phyloP scores from a whole-genome alignment of 2,888 invertebrate genomes.

The Oegoconia quadripuncta region DNA sequence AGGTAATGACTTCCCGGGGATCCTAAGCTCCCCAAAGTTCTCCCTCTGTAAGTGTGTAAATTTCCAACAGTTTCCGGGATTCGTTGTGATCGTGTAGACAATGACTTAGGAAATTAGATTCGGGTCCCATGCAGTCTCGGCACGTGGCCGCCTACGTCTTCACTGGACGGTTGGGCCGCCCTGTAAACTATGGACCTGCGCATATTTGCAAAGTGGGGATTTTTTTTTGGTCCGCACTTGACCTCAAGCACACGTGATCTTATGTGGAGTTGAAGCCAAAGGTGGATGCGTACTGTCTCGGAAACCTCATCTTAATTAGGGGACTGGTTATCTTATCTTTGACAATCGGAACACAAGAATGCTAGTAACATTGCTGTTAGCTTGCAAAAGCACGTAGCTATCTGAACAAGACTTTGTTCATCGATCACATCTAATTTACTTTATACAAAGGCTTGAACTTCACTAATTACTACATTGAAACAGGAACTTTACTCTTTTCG shows the following conservation, averaged over 20 bases:
- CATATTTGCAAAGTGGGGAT: background rate
- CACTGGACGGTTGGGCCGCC: background rate
- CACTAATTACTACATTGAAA: no score
- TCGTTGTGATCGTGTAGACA: conserved; percentile 47
- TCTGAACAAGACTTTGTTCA: no score
- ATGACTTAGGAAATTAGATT: conserved; percentile 68
- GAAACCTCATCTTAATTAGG: no score
- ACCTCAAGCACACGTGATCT: no score
- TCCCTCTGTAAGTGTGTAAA: conserved; percentile 1
- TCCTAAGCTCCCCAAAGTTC: background rate
- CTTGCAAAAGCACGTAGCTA: no score
- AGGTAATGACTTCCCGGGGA: background rate
- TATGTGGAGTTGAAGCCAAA: background rate
- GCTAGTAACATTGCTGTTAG: no score
- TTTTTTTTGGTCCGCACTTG: no score
- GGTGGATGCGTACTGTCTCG: background rate
- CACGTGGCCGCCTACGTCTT: conserved; percentile 52
- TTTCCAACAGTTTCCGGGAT: conserved; percentile 22
- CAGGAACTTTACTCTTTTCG: no score
- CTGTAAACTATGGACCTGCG: background rate
- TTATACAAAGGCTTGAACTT: no score
- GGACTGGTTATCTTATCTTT: no score
- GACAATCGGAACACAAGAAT: no score
- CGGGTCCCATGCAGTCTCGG: conserved; percentile 50
- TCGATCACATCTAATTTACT: no score